Evolutionary conservation across 2,888 invertebrate species (phyloP), one percentile per base, ranked within the genome.

Genomic region (Ophion costatus): DNA sequence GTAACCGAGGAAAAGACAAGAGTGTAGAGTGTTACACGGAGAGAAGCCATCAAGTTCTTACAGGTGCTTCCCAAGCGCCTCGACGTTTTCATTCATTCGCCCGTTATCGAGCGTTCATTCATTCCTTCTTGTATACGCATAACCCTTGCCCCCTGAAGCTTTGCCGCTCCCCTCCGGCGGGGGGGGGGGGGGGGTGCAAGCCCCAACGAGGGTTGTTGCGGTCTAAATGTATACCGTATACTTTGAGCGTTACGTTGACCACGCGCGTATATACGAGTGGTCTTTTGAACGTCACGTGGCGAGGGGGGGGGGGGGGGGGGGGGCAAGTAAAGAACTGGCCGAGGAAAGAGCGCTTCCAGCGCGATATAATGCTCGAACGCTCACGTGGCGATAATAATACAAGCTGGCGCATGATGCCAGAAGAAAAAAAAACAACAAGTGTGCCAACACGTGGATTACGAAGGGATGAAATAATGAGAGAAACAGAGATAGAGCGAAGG

Each of bases 351-450:
- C 61, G 69, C 11, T 29, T 80, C 74, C 38, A 59, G 51, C 56
- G 20, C 11, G 22, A 59, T 79, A 59, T 59, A 75, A 83, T 74
- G 69, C 82, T 80, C 64, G 75, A 70, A 63, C 61, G 79, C 69
- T 80, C 76, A 57, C 79, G 79, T 80, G 79, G 74, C 74, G 67
- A 70, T 80, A 76, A 70, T 80, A 67, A 76, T 76, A 33, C 70
- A n/a, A 56, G 38, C 20, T 45, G 14, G 17, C 20, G n/a, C 20
- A 38, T 29, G 69, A 63, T 29, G 38, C 11, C n/a, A 4, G 14
- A 20, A 59, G 20, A 20, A 33, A 42, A n/a, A 51, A 56, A 33
- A 66, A 38, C 33, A 67, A 63, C 33, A 64, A 59, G 75, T 64
- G 9, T 33, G 38, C 51, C 56, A 56, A 66, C 64, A 63, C 75